Evolutionary conservation across 35 echinoderm and acorn worm species (phyloP).

Genomic region (Ophioderma brevispina): DNA sequence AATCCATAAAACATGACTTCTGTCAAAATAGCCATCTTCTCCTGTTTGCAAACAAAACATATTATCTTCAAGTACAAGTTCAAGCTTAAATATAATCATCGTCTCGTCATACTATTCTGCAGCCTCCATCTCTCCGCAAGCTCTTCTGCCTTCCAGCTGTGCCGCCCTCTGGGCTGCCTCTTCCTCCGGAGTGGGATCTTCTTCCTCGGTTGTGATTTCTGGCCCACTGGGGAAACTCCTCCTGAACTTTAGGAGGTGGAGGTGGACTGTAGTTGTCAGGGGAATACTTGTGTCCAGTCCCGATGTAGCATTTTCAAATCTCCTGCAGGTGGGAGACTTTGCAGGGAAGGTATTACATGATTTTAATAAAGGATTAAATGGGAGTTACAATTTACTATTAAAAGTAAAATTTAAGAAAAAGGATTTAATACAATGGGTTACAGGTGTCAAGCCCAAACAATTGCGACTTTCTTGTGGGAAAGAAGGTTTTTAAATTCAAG

Average conservation of each 20-base stretch:
- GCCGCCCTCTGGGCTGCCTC: constrained; percentile 94
- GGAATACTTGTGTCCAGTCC: constrained; percentile 95
- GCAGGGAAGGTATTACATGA: too few species aligned
- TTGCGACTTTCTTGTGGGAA: too few species aligned
- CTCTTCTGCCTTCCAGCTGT: constrained; percentile 88
- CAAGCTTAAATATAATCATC: constrained; percentile 71
- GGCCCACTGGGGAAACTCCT: constrained; percentile 98
- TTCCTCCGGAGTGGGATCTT: constrained; percentile 96
- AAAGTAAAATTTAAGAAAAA: too few species aligned
- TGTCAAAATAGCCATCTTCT: too few species aligned
- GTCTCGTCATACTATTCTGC: constrained; percentile 95
- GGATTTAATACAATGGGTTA: too few species aligned
- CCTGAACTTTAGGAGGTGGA: constrained; percentile 85
- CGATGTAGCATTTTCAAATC: constrained; percentile 99
- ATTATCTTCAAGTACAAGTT: too few species aligned
- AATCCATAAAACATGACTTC: too few species aligned
- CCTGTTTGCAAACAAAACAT: too few species aligned
- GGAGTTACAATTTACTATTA: too few species aligned
- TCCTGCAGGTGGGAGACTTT: constrained; percentile 40
- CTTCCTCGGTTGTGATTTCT: constrained; percentile 97
- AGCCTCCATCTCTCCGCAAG: constrained; percentile 94
- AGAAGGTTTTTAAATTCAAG: too few species aligned
- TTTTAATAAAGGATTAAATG: too few species aligned
- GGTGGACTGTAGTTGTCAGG: constrained; percentile 98
- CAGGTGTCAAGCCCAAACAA: too few species aligned